Percentiles rank a stretch among this genome's conserved stretches.
phyloP scores from a whole-genome alignment of 2,113 vertebrate genomes.

The Crotalus horridus region DNA sequence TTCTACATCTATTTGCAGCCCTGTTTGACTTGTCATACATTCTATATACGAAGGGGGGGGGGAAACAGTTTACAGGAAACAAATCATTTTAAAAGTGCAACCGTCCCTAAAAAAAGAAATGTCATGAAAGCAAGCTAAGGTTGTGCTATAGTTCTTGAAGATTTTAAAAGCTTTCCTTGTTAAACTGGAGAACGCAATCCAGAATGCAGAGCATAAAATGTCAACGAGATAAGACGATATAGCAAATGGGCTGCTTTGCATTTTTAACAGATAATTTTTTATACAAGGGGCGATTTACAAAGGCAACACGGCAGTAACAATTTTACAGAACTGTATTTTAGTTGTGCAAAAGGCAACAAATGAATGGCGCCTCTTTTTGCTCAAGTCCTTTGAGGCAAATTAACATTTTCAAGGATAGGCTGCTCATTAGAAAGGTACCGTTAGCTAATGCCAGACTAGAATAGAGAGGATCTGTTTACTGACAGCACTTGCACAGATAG shows the following conservation, averaged over 20 bases:
- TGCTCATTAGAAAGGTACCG: not conserved
- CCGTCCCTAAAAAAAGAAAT: conserved; percentile 1
- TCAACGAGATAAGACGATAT: conserved; percentile 31
- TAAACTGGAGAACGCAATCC: conserved; percentile 51
- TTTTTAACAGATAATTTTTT: conserved; percentile 36
- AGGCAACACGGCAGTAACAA: conserved; percentile 10
- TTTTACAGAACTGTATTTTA: not conserved
- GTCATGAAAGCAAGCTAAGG: conserved; percentile 6
- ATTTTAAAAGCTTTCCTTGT: conserved; percentile 21
- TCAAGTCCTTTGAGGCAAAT: not conserved
- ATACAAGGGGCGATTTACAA: conserved; percentile 28
- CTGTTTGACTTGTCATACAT: not conserved
- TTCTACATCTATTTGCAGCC: not conserved
- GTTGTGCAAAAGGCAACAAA: not conserved
- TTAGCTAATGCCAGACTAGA: not conserved
- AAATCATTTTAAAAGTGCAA: not conserved
- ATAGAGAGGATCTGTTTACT: not conserved
- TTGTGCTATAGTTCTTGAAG: conserved; percentile 6
- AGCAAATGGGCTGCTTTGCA: conserved; percentile 35
- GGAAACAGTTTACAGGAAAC: not conserved
- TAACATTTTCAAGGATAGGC: not conserved
- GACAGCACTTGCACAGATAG: not conserved
- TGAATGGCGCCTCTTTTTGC: not conserved
- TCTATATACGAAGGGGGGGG: not conserved
- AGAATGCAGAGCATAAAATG: conserved; percentile 31